A percentile compares a stretch with the other conserved stretches of the same genome.
These are phyloP conservation scores for Tupaia chinensis DNA, from an alignment of 2,113 vertebrate genomes.

Conservation along the genomic window DNA sequence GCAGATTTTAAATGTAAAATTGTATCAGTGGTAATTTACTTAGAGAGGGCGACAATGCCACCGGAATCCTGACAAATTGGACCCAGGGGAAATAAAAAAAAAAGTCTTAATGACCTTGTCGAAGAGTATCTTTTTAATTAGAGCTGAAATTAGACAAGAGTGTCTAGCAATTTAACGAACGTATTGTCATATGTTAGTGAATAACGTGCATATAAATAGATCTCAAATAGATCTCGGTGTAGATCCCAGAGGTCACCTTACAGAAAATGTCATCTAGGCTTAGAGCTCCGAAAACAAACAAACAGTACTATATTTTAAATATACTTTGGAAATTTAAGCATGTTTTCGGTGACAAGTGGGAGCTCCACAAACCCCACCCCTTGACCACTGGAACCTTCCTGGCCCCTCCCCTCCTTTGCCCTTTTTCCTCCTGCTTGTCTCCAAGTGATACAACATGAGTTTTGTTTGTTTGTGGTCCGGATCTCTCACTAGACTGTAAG, in stretches of 20 bases:
- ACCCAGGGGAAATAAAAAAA: background rate
- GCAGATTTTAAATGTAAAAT: background rate
- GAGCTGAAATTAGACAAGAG: background rate
- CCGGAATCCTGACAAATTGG: background rate
- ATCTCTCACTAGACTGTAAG: background rate
- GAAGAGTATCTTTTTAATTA: background rate
- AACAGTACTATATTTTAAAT: too few relatives aligned
- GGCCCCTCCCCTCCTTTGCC: accelerated
- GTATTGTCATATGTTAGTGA: background rate
- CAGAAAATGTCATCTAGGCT: background rate
- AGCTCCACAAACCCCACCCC: too few relatives aligned
- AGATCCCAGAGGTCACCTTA: background rate
- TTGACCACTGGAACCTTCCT: too few relatives aligned
- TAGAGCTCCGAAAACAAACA: background rate
- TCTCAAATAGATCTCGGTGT: background rate
- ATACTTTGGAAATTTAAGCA: too few relatives aligned
- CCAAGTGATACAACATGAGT: accelerated
- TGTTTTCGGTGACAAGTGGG: too few relatives aligned
- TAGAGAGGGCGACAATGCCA: background rate
- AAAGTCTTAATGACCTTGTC: background rate
- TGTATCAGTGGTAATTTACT: background rate
- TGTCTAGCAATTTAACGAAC: background rate
- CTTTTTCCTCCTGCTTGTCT: too few relatives aligned
- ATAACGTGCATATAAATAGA: background rate
- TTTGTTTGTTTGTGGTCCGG: background rate